Base-by-base conservation (phyloP, 1,140 invertebrate species). In the Neodiprion lecontei region DNA sequence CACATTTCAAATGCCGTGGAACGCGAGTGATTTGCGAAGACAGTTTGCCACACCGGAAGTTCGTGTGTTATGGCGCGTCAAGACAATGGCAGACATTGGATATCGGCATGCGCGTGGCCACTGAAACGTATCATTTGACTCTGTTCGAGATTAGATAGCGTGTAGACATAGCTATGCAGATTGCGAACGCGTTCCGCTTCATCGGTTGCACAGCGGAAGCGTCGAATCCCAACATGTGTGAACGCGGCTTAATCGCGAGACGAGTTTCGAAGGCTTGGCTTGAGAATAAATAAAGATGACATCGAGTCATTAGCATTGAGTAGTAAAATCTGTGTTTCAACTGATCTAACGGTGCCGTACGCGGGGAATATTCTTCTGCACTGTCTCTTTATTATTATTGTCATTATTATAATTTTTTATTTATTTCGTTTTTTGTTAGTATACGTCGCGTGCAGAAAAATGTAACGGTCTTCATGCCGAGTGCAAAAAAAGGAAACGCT, bases 251-350 rank as follows among this genome's bases (percentile, higher is more conserved):
- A 61, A 61, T 14, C 53, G n/a, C 53, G 53, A 9, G 11, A 12
- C n/a, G 11, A 9, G 53, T 9, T 17, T 61, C 53, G 28, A 40
- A 61, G 53, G 11, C 53, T 61, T 17, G 53, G 53, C 53, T 17
- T 17, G 53, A 61, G 53, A 61, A 61, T 61, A 61, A 61, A 61
- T 61, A 61, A 61, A 61, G 53, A 61, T 61, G 53, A 61, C 53
- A 61, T 61, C 53, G 53, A 61, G 53, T 61, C 53, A 61, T 61
- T 61, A 61, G 53, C 53, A 61, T 61, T 4, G 0, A 40, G 28
- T 40, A 5, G 28, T 40, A 61, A 61, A 9, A 12, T 7, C n/a
- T 17, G 53, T 61, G 53, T 61, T 61, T 61, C n/a, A 61, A 14
- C n/a, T 14, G 5, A 14, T 61, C 53, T 61, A 61, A 61, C 53